phyloP scores from a whole-genome alignment of 2,113 vertebrate genomes.

The Neomonachus schauinslandi region DNA sequence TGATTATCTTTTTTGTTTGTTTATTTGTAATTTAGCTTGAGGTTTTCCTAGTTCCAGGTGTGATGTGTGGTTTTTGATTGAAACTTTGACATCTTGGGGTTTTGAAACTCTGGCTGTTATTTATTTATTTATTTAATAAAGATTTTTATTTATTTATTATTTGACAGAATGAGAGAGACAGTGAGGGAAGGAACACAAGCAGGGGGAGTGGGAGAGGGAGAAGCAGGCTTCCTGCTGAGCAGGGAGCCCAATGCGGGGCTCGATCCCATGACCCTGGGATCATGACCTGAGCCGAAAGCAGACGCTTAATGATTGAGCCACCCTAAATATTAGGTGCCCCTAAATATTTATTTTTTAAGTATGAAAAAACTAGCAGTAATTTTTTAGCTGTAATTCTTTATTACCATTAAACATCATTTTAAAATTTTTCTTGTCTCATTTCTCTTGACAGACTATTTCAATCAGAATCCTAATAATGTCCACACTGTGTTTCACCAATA shows the following conservation, averaged over 20 bases:
- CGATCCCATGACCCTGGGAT: too few relatives aligned
- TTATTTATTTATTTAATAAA: neutral
- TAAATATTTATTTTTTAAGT: neutral
- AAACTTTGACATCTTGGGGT: neutral
- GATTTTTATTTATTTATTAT: too few relatives aligned
- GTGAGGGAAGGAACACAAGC: too few relatives aligned
- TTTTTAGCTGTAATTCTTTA: neutral
- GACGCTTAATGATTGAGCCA: too few relatives aligned
- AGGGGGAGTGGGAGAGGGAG: too few relatives aligned
- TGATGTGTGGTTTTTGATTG: neutral
- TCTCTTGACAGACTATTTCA: constrained; percentile 5
- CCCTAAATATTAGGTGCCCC: too few relatives aligned
- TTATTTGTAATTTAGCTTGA: neutral
- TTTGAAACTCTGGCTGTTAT: neutral
- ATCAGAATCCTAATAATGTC: neutral
- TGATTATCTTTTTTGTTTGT: neutral
- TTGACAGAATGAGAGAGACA: too few relatives aligned
- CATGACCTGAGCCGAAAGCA: too few relatives aligned
- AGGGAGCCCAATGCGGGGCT: too few relatives aligned
- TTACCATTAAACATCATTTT: neutral
- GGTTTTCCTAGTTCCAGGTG: neutral
- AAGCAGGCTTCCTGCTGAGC: too few relatives aligned
- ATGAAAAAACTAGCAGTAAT: neutral
- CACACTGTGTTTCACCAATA: neutral
- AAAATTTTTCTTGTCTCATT: neutral